phyloP scores from a whole-genome alignment of 1,140 invertebrate genomes.

The Bicyclus anynana region DNA sequence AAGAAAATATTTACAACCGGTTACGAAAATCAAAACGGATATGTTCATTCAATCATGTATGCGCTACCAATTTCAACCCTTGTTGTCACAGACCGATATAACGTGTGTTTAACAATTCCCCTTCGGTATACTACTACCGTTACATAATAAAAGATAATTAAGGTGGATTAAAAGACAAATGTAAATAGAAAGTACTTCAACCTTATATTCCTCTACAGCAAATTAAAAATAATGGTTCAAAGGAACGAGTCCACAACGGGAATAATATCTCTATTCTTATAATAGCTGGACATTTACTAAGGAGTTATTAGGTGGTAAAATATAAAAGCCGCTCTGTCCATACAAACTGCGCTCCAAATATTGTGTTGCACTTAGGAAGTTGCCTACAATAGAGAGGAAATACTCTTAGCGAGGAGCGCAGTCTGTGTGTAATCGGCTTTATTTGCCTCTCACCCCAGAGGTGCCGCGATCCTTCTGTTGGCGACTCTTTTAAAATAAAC shows the following conservation, averaged over 20 bases:
- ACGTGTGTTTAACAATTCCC: background rate
- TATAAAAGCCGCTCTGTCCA: slow-evolving; percentile 32
- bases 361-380: slow-evolving; percentile 34
- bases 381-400: slow-evolving; percentile 49
- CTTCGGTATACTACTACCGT: background rate
- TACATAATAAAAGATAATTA: slow-evolving; percentile 14
- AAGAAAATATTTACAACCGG: too few species aligned
- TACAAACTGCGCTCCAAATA: slow-evolving; percentile 36
- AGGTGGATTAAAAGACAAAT: slow-evolving; percentile 12
- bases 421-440: slow-evolving; percentile 68
- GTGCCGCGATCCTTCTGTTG: slow-evolving; percentile 32
- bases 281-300: slow-evolving; percentile 22
- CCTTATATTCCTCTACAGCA: slow-evolving; percentile 16
- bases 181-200: slow-evolving; percentile 16
- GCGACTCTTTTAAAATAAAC: slow-evolving; percentile 34
- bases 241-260: slow-evolving; percentile 11
- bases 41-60: too few species aligned
- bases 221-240: slow-evolving; percentile 24
- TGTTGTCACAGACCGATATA: too few species aligned
- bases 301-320: slow-evolving; percentile 31
- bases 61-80: too few species aligned
- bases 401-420: slow-evolving; percentile 44
- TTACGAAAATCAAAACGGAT: too few species aligned
- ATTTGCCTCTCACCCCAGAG: slow-evolving; percentile 40
- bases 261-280: slow-evolving; percentile 23